Evolutionary conservation across 2,888 invertebrate genomes (phyloP), one percentile per base, ranked within the genome.

Genomic region (Ennomos erosarius): DNA sequence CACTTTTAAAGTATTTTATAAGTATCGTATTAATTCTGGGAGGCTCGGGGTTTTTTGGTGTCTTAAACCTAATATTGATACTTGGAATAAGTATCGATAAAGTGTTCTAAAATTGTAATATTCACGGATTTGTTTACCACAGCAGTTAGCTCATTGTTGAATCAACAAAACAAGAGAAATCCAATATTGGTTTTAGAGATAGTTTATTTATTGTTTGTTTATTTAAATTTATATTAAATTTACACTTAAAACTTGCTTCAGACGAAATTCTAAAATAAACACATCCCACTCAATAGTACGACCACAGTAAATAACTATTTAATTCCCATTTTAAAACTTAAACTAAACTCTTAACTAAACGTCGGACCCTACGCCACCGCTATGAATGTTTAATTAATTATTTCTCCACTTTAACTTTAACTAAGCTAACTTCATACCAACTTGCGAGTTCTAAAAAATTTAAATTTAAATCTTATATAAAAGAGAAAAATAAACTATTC

Each of bases 321-420:
- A 33, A 46, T 43, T 36, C 51, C 35, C 26, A 46, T 43, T 36
- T 47, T 36, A 35, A 38, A 47, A 43, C 58, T 16, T 33, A 11
- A 46, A 50, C 39, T 50, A 6, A 56, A 56, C 39, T 59, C 40
- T 43, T 55, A 55, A 59, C 51, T 55, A 51, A 59, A 59, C 47
- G 59, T 59, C 50, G 51, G 55, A 42, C 47, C 50, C 37, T 46
- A 50, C 55, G 46, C 46, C 35, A 10, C 46, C 11, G 42, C 40
- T 12, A 47, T 59, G 59, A 59, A 59, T 59, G 55, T 13, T n/a
- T 46, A 54, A 59, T 51, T 46, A 59, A 46, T 40, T 50, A 47
- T 47, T 51, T 38, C 50, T 11, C 53, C 12, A 36, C 54, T 55
- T 10, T 12, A 50, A 51, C 40, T 38, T 59, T 59, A 47, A 48